These are phyloP conservation scores for Ibidorhyncha struthersii DNA, from an alignment of 2,113 vertebrate species.

Conservation along the genomic window DNA sequence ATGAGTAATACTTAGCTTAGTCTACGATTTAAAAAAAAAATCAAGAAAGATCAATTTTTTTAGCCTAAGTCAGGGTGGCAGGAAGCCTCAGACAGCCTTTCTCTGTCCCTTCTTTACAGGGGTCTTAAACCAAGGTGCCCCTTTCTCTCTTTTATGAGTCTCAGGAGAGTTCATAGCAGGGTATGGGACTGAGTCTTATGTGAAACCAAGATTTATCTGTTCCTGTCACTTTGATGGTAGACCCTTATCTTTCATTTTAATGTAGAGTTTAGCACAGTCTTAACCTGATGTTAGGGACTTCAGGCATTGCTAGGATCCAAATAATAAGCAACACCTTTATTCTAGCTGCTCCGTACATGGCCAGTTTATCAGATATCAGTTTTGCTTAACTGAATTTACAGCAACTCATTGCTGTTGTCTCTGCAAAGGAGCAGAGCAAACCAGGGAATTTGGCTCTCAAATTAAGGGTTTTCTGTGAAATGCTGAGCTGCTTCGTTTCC, in stretches of 20 bases:
- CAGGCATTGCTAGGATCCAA: neutral
- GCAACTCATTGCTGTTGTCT: neutral
- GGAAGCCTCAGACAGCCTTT: neutral
- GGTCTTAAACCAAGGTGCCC: neutral
- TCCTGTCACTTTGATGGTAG: neutral
- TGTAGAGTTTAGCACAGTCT: neutral
- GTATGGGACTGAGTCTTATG: rapidly evolving
- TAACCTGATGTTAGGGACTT: neutral
- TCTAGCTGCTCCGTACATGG: neutral
- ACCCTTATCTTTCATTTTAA: neutral
- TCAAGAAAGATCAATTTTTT: neutral
- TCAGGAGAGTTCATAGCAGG: neutral
- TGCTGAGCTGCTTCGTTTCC: neutral
- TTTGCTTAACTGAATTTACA: neutral
- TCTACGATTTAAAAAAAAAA: neutral
- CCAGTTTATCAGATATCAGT: neutral
- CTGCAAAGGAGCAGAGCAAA: neutral
- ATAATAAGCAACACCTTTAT: neutral
- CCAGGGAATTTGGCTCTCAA: neutral
- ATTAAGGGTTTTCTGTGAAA: neutral
- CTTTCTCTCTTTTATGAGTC: neutral
- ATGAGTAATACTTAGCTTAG: neutral
- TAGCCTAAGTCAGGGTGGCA: neutral
- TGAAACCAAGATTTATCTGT: neutral
- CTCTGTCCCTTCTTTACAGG: neutral